Evolutionary conservation across 2,113 vertebrate species (phyloP).

Genomic region (Chunga burmeisteri): DNA sequence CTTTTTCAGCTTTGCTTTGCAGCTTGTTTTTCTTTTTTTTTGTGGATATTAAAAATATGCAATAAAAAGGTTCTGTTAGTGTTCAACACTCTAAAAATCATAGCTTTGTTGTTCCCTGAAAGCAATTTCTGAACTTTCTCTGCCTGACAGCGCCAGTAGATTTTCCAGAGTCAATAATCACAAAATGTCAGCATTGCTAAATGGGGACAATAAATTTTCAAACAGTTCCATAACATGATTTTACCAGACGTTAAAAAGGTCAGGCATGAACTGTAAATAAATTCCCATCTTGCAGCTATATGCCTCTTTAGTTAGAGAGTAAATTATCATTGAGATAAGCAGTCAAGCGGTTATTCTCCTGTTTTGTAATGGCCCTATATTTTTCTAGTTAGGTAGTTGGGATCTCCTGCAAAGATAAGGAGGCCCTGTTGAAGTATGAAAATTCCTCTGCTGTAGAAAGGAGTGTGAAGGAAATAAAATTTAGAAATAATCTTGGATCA

Average conservation of each 20-base stretch:
- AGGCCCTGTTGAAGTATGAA: neutral
- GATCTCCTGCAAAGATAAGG: neutral
- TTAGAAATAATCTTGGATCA: neutral
- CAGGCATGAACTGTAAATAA: conserved; percentile 52
- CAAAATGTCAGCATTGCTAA: conserved; percentile 56
- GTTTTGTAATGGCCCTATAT: neutral
- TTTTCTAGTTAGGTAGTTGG: neutral
- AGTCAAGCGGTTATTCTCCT: neutral
- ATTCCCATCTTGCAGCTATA: conserved; percentile 1
- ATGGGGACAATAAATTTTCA: conserved; percentile 44
- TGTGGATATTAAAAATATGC: neutral
- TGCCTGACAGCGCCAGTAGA: neutral
- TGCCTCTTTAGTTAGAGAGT: conserved; percentile 3
- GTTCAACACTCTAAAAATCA: conserved; percentile 15
- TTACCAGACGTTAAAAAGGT: conserved; percentile 49
- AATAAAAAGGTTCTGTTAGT: neutral
- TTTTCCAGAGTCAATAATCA: conserved; percentile 39
- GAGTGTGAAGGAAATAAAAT: neutral
- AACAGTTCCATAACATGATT: conserved; percentile 16
- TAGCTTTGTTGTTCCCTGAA: neutral
- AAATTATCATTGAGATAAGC: conserved; percentile 38
- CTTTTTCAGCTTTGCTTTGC: conserved; percentile 19
- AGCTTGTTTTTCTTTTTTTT: neutral
- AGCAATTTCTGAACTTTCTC: conserved; percentile 24
- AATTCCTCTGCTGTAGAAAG: neutral